Evolutionary conservation across 2,797 vertebrate species (phyloP).

Genomic region (Semaprochilodus insignis): DNA sequence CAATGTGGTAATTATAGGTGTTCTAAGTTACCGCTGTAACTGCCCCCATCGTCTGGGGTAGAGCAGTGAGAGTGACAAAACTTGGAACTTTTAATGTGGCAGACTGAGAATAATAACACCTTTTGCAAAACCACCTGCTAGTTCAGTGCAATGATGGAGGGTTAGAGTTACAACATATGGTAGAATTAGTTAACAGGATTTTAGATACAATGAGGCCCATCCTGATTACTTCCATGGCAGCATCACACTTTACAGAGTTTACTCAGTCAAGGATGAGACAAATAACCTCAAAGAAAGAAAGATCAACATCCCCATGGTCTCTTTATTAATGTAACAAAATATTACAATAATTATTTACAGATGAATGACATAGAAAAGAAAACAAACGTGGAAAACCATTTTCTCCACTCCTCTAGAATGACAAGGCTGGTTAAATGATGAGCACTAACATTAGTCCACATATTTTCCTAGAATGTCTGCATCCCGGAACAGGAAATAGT

Average conservation of each 20-base stretch:
- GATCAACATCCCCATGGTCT: constrained; percentile 55
- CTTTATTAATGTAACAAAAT: constrained; percentile 84
- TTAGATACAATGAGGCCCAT: not conserved
- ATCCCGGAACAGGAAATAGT: constrained; percentile 97
- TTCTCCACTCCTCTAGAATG: constrained; percentile 60
- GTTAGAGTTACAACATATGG: too few species aligned
- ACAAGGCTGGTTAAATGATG: constrained; percentile 32
- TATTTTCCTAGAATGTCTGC: constrained; percentile 97
- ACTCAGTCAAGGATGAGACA: not conserved
- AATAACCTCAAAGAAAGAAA: constrained; percentile 2
- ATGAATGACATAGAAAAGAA: constrained; percentile 71
- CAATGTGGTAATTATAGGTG: too few species aligned
- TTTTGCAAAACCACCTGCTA: too few species aligned
- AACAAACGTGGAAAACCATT: constrained; percentile 60
- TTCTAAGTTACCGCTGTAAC: too few species aligned
- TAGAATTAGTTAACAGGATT: too few species aligned
- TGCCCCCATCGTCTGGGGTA: too few species aligned
- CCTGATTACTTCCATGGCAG: not conserved
- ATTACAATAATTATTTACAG: constrained; percentile 84
- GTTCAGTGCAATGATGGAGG: too few species aligned
- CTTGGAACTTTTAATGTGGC: too few species aligned
- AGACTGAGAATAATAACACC: not conserved
- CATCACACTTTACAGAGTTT: not conserved
- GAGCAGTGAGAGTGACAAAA: too few species aligned
- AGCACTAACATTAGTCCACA: constrained; percentile 79